These are phyloP conservation scores for Ochotona curzoniae DNA, from an alignment of 2,113 vertebrate species.

Conservation along the genomic window DNA sequence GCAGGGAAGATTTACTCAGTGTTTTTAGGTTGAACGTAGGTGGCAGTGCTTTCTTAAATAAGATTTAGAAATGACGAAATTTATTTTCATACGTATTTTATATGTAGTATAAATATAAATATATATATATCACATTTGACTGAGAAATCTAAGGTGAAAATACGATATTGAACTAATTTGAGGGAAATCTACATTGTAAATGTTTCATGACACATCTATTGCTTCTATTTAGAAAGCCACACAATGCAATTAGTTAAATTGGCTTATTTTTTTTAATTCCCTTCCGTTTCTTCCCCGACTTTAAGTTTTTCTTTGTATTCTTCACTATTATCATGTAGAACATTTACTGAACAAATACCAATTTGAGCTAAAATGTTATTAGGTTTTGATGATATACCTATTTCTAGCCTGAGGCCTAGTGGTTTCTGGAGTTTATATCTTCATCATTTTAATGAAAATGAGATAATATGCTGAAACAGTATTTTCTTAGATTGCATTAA, in stretches of 20 bases:
- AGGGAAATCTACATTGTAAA: constrained; percentile 19
- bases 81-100: no score
- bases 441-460: constrained; percentile 77
- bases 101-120: background rate
- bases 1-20: background rate
- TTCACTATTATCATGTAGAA: constrained; percentile 51
- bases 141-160: background rate
- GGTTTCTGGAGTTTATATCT: constrained; percentile 71
- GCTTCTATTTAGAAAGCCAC: constrained; percentile 5
- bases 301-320: constrained; percentile 62
- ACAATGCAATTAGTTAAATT: constrained; percentile 42
- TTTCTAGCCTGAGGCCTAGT: constrained; percentile 75
- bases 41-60: background rate
- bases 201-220: constrained; percentile 31
- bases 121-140: constrained; percentile 26
- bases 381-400: constrained; percentile 73
- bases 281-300: constrained; percentile 60
- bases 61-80: background rate
- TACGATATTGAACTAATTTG: constrained; percentile 9
- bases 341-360: constrained; percentile 70
- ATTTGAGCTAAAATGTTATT: constrained; percentile 67
- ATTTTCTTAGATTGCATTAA: constrained; percentile 70
- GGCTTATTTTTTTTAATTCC: constrained; percentile 43
- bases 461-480: constrained; percentile 58
- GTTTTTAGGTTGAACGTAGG: background rate